Percentiles rank a stretch among this genome's conserved stretches.
Evolutionary conservation across 2,888 invertebrate genomes (phyloP).

Genomic region (Hirudinaria manillensis): DNA sequence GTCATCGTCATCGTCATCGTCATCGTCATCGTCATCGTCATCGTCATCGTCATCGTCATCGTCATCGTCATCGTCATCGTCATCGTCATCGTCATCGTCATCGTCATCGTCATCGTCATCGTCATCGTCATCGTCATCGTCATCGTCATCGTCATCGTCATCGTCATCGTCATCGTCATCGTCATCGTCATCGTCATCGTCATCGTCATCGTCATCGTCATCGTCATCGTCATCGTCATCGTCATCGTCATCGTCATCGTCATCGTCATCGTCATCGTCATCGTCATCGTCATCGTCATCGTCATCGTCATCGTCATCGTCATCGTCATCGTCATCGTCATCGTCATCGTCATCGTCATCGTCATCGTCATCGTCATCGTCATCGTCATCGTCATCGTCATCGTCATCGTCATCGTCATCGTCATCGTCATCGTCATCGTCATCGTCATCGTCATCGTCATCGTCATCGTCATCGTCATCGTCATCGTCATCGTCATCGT

Average conservation of each 20-base stretch:
- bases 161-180: conserved; percentile 27
- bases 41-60: conserved; percentile 4
- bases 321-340: conserved; percentile 26
- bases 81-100: no score
- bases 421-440: conserved; percentile 27
- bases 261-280: conserved; percentile 28
- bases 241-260: conserved; percentile 26
- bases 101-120: no score
- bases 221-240: conserved; percentile 29
- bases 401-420: conserved; percentile 27
- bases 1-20: conserved; percentile 9
- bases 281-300: conserved; percentile 27
- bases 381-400: conserved; percentile 27
- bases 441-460: conserved; percentile 26
- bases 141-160: conserved; percentile 26
- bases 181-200: conserved; percentile 26
- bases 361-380: conserved; percentile 27
- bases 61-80: no score
- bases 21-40: conserved; percentile 22
- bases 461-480: conserved; percentile 28
- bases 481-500: conserved; percentile 26
- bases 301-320: conserved; percentile 26
- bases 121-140: conserved; percentile 4
- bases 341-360: conserved; percentile 28
- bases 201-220: conserved; percentile 27